Percentiles rank a stretch among this genome's conserved stretches.
Evolutionary conservation across 2,797 vertebrate genomes (phyloP).

Genomic region (Gymnopithys bicolor): DNA sequence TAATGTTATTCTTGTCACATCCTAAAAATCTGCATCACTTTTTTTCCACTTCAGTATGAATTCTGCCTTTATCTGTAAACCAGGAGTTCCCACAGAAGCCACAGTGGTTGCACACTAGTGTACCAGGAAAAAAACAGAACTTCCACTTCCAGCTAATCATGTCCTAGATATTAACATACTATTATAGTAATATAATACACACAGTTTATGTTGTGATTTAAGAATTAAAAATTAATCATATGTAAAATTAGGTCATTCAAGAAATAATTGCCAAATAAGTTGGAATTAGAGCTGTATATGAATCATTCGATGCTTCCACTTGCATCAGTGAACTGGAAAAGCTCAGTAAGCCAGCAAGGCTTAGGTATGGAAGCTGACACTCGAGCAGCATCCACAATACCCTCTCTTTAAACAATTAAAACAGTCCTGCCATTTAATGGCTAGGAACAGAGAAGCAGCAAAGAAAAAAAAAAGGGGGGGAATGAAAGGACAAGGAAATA

Average conservation of each 20-base stretch:
- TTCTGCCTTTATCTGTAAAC: constrained; percentile 35
- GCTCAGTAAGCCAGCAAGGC: background rate
- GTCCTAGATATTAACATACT: background rate
- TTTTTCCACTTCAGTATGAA: background rate
- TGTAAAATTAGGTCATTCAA: constrained; percentile 52
- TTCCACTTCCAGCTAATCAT: background rate
- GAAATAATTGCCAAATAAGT: constrained; percentile 53
- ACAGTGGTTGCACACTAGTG: background rate
- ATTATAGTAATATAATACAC: background rate
- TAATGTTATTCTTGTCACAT: constrained; percentile 28
- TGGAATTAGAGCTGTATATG: constrained; percentile 39
- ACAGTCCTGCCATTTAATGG: background rate
- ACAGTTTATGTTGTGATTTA: constrained; percentile 3
- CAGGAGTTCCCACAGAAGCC: constrained; percentile 24
- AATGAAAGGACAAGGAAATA: background rate
- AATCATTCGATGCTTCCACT: background rate
- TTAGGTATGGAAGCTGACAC: constrained; percentile 4
- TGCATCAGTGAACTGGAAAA: constrained; percentile 62
- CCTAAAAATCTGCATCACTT: constrained; percentile 21
- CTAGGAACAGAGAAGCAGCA: background rate
- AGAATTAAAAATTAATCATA: constrained; percentile 64
- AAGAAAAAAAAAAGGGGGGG: background rate
- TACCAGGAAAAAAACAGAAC: constrained; percentile 3
- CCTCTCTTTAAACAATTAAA: constrained; percentile 1
- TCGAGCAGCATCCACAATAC: background rate